phyloP scores from a whole-genome alignment of 1,140 invertebrate genomes.

The Micrasema longulum region DNA sequence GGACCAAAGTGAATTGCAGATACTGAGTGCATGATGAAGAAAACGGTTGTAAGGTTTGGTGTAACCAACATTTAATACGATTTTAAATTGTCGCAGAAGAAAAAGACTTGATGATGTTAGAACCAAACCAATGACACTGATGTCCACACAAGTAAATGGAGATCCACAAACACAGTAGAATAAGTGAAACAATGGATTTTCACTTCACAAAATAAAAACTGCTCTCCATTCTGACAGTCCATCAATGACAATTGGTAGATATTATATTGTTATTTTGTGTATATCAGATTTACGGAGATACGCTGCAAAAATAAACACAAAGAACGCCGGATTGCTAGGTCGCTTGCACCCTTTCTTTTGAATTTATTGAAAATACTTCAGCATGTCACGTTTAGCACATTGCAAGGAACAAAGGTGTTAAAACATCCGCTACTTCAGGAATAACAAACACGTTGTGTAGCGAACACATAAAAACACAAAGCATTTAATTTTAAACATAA shows the following conservation, averaged over 20 bases:
- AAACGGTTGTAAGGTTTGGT: too few species aligned
- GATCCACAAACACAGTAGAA: too few species aligned
- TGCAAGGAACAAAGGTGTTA: neutral
- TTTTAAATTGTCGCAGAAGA: too few species aligned
- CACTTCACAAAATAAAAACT: too few species aligned
- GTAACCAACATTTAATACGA: too few species aligned
- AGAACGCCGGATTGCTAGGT: neutral
- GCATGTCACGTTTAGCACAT: constrained; percentile 19
- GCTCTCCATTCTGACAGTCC: neutral
- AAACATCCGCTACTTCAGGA: constrained; percentile 20
- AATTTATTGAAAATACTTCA: constrained; percentile 1
- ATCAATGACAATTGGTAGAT: neutral
- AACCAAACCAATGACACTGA: too few species aligned
- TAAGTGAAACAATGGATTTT: too few species aligned
- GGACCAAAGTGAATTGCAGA: too few species aligned
- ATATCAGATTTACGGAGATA: neutral
- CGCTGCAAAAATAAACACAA: constrained; percentile 21
- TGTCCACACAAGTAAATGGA: too few species aligned
- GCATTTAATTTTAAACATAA: neutral
- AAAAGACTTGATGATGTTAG: too few species aligned
- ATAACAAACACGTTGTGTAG: constrained; percentile 1
- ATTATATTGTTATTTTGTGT: constrained; percentile 2
- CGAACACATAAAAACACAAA: neutral
- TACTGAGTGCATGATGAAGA: too few species aligned
- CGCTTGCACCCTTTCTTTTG: neutral